Base-by-base conservation (phyloP, 2,113 vertebrate species). In the Oceanodroma tethys region DNA sequence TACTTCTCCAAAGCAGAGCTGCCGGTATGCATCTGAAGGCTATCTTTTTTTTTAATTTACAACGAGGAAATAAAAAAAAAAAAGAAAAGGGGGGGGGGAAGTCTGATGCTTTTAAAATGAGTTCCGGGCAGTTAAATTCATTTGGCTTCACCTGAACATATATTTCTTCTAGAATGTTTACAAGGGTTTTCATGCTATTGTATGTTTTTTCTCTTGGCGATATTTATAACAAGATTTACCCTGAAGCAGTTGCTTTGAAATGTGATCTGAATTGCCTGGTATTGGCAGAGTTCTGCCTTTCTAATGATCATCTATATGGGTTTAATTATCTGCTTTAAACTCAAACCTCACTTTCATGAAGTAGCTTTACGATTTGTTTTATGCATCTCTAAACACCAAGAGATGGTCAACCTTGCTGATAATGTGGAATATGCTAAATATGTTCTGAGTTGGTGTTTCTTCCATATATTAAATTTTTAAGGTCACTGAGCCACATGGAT, bases 1-100 rank as follows among this genome's bases (percentile, higher is more conserved):
- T 67, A 95, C 76, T n/a, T 98, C 96, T 29, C 98, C 98, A 87
- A 98, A 98, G 82, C 98, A 98, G 60, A 98, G 98, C 53, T 97
- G 96, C 68, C 96, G 98, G 34, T 96, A 97, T 18, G 75, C 60
- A 52, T 98, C 96, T 87, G 97, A 98, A 20, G 65, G 34, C 16
- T 94, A 79, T 29, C 94, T 98, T 78, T 97, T 32, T 62, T 43
- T 43, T 43, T 43, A 63, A 68, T 94, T 92, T 90, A 76, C 95
- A 40, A 94, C 97, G 98, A 78, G 22, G 79, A 91, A 80, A 47
- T 79, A 71, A 43, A 22, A 62, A 52, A 32, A 2, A 25, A 40
- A 34, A 36, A 9, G 26, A 25, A 45, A 30, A 4, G 5, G 13
- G 16, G 10, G 2, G 7, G 4, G 5, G 3, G 2, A 45, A 47